Percentiles rank a stretch among this genome's conserved stretches.
phyloP scores from a whole-genome alignment of 2,797 vertebrate genomes.

The Darevskia nairensis region DNA sequence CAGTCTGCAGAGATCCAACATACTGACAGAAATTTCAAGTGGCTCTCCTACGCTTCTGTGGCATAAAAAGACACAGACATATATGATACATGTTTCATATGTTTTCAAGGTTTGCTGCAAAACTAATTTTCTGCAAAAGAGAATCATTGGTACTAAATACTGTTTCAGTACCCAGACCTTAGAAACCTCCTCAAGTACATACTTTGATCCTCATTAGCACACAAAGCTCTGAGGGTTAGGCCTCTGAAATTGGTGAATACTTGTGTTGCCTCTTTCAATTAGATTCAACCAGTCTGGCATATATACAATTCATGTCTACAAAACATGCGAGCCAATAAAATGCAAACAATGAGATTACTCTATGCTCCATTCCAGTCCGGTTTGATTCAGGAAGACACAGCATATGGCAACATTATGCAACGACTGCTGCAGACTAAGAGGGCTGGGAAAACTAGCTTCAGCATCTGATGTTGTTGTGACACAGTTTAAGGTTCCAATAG shows the following conservation, averaged over 20 bases:
- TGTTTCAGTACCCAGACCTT: conserved; percentile 13
- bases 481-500: conserved; percentile 36
- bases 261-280: conserved; percentile 39
- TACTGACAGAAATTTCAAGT: neutral
- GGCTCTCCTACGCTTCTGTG: neutral
- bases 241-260: conserved; percentile 19
- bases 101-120: neutral
- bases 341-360: conserved; percentile 28
- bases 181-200: neutral
- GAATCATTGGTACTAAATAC: neutral
- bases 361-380: conserved; percentile 31
- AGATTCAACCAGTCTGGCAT: neutral
- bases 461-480: conserved; percentile 47
- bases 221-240: conserved; percentile 37
- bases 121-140: neutral
- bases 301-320: conserved; percentile 15
- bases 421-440: conserved; percentile 42
- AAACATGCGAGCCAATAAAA: conserved; percentile 34
- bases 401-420: conserved; percentile 28
- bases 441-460: conserved; percentile 39
- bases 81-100: neutral
- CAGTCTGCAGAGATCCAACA: neutral
- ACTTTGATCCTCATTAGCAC: conserved; percentile 26
- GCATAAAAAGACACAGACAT: neutral
- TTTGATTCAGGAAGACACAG: conserved; percentile 47